phyloP scores from a whole-genome alignment of 1,140 invertebrate genomes.

The Drosophila kikkawai region DNA sequence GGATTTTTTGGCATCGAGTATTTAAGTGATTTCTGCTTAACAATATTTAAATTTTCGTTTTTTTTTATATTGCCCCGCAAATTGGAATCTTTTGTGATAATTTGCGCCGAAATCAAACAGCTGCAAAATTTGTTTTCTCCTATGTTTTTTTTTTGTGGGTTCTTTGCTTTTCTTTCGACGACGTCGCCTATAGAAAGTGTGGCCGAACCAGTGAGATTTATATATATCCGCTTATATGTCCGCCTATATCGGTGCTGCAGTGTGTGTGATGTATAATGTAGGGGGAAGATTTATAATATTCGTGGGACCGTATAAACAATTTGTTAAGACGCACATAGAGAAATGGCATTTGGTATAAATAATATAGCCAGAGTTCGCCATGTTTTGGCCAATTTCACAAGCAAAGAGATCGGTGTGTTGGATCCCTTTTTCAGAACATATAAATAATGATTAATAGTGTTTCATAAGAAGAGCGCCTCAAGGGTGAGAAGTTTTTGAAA shows the following conservation, averaged over 20 bases:
- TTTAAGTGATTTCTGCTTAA: conserved; percentile 79
- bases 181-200: conserved; percentile 75
- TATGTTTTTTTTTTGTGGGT: conserved; percentile 6
- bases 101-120: conserved; percentile 80
- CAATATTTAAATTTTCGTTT: conserved; percentile 54
- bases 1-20: conserved; percentile 53
- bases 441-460: conserved; percentile 38
- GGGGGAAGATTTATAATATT: conserved; percentile 69
- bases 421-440: conserved; percentile 26
- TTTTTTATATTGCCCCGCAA: conserved; percentile 16
- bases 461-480: conserved; percentile 27
- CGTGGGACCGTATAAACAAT: conserved; percentile 73
- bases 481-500: conserved; percentile 1
- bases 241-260: conserved; percentile 20
- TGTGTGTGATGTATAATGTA: conserved; percentile 51
- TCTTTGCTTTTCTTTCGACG: conserved; percentile 28
- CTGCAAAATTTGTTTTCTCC: conserved; percentile 70
- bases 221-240: conserved; percentile 41
- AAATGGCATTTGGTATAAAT: conserved; percentile 60
- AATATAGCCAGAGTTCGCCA: conserved; percentile 45
- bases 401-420: conserved; percentile 18
- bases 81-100: conserved; percentile 69
- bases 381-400: conserved; percentile 53
- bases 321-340: conserved; percentile 68
- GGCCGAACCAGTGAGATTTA: conserved; percentile 43